Conservation (phyloP, 2,797 vertebrate genomes). For the Lutjanus campechanus region DNA sequence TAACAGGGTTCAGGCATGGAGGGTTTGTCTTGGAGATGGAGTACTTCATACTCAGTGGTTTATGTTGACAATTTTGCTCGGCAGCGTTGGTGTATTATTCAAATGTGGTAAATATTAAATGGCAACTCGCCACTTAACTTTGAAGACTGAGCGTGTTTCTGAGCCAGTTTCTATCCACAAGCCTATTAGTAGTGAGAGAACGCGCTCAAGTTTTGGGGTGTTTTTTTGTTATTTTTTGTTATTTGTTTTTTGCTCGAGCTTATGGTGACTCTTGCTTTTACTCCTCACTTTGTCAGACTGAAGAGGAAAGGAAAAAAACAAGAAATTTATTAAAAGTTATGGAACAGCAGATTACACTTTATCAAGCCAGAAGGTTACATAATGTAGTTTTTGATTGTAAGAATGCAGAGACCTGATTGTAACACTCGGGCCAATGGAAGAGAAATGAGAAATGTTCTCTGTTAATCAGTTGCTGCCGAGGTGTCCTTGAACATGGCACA, state of each 20-base stretch:
- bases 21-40: slow-evolving; percentile 47
- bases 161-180: slow-evolving; percentile 20
- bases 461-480: slow-evolving; percentile 28
- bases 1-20: slow-evolving; percentile 18
- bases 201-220: background rate
- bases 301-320: background rate
- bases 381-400: slow-evolving; percentile 5
- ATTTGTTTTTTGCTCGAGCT: background rate
- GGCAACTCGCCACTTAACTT: slow-evolving; percentile 39
- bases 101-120: slow-evolving; percentile 72
- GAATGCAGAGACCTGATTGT: slow-evolving; percentile 10
- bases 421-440: slow-evolving; percentile 12
- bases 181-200: slow-evolving; percentile 28
- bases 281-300: background rate
- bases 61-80: slow-evolving; percentile 51
- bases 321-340: background rate
- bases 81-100: slow-evolving; percentile 49
- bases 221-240: background rate
- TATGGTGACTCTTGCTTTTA: slow-evolving; percentile 34
- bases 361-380: slow-evolving; percentile 16
- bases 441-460: slow-evolving; percentile 9
- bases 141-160: slow-evolving; percentile 20
- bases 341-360: background rate
- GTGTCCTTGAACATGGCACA: slow-evolving; percentile 19
- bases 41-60: slow-evolving; percentile 15